Evolutionary conservation across 2,113 vertebrate genomes (phyloP).

Genomic region (Phainopepla nitens): DNA sequence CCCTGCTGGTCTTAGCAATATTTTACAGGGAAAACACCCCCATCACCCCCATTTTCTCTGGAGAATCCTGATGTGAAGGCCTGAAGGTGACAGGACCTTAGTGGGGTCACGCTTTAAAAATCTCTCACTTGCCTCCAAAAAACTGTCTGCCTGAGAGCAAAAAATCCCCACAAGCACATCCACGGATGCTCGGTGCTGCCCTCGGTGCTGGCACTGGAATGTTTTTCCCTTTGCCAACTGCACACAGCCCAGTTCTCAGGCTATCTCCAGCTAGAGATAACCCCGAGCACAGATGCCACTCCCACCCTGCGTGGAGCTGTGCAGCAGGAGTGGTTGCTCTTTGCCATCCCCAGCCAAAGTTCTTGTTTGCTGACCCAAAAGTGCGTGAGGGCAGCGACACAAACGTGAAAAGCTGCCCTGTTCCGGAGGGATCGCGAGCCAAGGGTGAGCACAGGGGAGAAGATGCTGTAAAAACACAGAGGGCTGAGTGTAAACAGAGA

Average conservation of each 20-base stretch:
- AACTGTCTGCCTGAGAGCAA: background rate
- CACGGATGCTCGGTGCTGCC: accelerated
- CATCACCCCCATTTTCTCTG: background rate
- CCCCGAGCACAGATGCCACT: background rate
- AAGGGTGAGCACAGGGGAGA: background rate
- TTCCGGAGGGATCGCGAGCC: background rate
- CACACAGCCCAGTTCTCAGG: background rate
- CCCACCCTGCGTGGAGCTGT: background rate
- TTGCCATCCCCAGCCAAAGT: background rate
- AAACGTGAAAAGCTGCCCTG: background rate
- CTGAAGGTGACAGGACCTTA: background rate
- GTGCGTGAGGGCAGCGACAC: accelerated
- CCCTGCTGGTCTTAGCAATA: background rate
- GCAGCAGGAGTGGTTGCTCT: background rate
- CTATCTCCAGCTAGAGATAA: background rate
- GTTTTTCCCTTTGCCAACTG: background rate
- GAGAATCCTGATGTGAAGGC: background rate
- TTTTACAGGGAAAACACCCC: background rate
- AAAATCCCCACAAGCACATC: background rate
- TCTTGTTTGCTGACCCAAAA: background rate
- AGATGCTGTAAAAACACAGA: background rate
- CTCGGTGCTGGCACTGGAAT: background rate
- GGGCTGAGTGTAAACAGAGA: background rate
- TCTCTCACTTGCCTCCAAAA: background rate
- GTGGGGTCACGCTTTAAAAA: background rate